Evolutionary conservation across 2,113 vertebrate genomes (phyloP).

Genomic region (Syngnathus typhle): DNA sequence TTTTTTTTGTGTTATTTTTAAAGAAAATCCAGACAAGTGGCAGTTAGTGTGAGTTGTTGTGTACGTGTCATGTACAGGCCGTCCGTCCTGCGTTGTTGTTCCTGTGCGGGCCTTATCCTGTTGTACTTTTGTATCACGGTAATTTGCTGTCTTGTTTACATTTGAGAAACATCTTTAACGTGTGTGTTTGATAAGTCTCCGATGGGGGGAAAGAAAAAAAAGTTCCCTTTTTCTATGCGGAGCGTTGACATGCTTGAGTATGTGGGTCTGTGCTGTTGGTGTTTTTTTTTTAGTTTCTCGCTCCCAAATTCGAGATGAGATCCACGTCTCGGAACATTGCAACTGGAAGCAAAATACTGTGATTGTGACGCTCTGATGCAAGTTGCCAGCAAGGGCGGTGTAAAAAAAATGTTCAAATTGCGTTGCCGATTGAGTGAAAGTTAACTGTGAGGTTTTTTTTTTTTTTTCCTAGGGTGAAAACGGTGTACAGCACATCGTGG

Average conservation of each 20-base stretch:
- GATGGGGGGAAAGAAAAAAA: constrained; percentile 34
- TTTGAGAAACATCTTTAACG: constrained; percentile 70
- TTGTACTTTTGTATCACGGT: constrained; percentile 90
- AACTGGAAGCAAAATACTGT: constrained; percentile 64
- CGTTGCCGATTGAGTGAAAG: constrained; percentile 51
- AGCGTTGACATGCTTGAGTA: constrained; percentile 73
- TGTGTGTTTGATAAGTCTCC: constrained; percentile 71
- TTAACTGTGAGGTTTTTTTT: constrained; percentile 39
- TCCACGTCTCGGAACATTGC: constrained; percentile 63
- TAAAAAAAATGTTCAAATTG: constrained; percentile 38
- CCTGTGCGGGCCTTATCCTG: constrained; percentile 73
- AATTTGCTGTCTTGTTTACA: constrained; percentile 79
- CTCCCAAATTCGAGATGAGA: constrained; percentile 64
- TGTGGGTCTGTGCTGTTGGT: constrained; percentile 70
- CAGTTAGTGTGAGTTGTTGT: constrained; percentile 64
- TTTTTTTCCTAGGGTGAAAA: constrained; percentile 19
- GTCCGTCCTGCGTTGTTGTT: constrained; percentile 63
- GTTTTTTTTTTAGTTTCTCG: constrained; percentile 57
- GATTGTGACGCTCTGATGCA: constrained; percentile 61
- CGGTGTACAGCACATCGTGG: constrained; percentile 6
- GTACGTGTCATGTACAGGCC: constrained; percentile 66
- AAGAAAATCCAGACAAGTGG: constrained; percentile 69
- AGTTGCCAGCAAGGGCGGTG: constrained; percentile 48
- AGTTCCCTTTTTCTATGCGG: constrained; percentile 68
- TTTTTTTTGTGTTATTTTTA: constrained; percentile 58